These are phyloP conservation scores for Rhombomys opimus DNA, from an alignment of 2,113 vertebrate species.

Conservation along the genomic window DNA sequence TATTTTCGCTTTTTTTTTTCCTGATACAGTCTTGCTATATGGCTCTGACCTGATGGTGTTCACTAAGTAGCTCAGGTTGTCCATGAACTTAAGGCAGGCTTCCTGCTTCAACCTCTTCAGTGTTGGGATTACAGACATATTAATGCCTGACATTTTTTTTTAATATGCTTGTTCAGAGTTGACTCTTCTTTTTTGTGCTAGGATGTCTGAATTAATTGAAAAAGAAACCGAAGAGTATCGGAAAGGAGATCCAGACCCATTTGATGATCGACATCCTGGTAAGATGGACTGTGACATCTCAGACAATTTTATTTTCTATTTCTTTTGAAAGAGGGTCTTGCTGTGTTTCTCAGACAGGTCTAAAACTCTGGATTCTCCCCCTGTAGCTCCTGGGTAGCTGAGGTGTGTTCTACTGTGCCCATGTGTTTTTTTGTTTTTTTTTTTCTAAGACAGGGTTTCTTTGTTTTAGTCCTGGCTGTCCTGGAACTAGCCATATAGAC, in stretches of 20 bases:
- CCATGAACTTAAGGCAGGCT: background rate
- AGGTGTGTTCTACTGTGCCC: background rate
- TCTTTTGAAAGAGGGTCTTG: background rate
- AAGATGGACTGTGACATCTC: conserved; percentile 69
- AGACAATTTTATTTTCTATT: background rate
- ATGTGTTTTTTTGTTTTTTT: background rate
- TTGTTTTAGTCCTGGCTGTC: too few relatives aligned
- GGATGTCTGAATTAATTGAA: conserved; percentile 98
- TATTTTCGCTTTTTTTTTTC: background rate
- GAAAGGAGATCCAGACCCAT: conserved; percentile 98
- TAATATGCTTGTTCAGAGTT: conserved; percentile 31
- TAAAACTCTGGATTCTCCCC: background rate
- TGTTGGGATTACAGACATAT: background rate
- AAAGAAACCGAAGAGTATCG: conserved; percentile 99
- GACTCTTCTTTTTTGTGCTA: conserved; percentile 79
- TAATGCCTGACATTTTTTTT: background rate
- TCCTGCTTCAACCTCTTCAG: background rate
- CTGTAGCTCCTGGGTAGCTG: background rate
- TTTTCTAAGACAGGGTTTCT: background rate
- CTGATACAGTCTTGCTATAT: background rate
- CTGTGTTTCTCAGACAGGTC: background rate
- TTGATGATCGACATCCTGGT: conserved; percentile 99
- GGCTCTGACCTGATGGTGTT: background rate
- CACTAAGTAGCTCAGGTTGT: background rate
- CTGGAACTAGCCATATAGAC: too few relatives aligned